Base-by-base conservation (phyloP, 2,888 invertebrate species). In the Andrena minutula region DNA sequence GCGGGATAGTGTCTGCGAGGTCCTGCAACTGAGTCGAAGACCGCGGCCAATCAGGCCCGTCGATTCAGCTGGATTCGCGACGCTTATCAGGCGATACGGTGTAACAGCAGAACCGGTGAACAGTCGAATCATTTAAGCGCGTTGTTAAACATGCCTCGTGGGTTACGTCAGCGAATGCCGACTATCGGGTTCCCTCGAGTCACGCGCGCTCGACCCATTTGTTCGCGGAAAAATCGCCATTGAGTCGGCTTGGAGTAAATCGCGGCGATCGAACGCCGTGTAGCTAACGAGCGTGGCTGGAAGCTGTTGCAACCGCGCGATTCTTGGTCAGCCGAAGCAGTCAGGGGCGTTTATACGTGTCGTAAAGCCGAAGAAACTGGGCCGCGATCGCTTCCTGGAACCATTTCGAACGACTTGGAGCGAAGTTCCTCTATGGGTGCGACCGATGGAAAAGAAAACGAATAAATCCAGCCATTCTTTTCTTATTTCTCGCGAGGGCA, bases 91-190 rank as follows among this genome's bases (percentile, higher is more conserved):
- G 20, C 7, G 23, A 23, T 7, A 47, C 64, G 47, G 23, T 6
- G 16, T 58, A 58, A 71, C 35, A 30, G 66, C n/a, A 32, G 23
- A 73, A 75, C 49, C 58, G 65, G 86, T 70, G 82, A 80, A 80
- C 61, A 82, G 73, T 81, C 58, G 61, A 74, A 78, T 75, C 75
- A 68, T 74, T 81, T 75, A 58, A n/a, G 20, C 47, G 30, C 41
- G 74, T 60, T 75, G 72, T 75, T 66, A 66, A 78, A 78, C 85
- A 73, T 78, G 77, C 83, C 63, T 76, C 75, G 70, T 7, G 51
- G 70, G 58, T 82, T 80, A 77, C 86, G 82, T 85, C 85, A 85
- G 74, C 75, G 72, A 51, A 58, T 35, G 65, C 53, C 71, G 60
- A 20, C 28, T 56, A 76, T 70, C 79, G 72, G 70, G 79, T 78